Base-by-base conservation (phyloP, 2,797 vertebrate species). In the Diglossa cyanea region DNA sequence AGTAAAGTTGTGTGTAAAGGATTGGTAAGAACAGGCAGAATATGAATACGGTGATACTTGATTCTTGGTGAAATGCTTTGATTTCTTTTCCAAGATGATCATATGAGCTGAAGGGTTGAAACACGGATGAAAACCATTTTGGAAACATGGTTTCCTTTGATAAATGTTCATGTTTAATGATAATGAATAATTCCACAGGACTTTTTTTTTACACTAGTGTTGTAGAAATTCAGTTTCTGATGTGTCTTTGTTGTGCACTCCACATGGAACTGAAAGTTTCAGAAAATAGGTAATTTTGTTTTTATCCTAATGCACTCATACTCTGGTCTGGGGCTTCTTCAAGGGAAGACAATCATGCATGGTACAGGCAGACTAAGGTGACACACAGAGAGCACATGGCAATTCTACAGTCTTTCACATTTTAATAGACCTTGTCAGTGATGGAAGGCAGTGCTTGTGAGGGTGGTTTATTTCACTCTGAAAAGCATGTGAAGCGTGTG, bases 331-430 rank as follows among this genome's bases (percentile, higher is more conserved):
- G 13, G 28, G 3, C 37, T 19, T 66, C 28, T 87, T 8, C 39
- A 50, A 40, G 48, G 51, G 25, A 28, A 58, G 23, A 6, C 2
- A 92, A 60, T 17, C 13, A 26, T 5, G 9, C 2, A 1, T 15
- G 19, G 11, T 88, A n/a, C 13, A 42, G 21, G 10, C 39, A 93
- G 16, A 13, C 30, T 63, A 51, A 75, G 7, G 9, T 44, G 10
- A 25, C 60, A 18, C 0, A 1, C 23, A 14, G 57, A 61, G 21
- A 31, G 8, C 23, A 15, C 1, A 0, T 17, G 65, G 26, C 4
- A 23, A 4, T 92, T 70, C 16, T 50, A 0, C 14, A 35, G 20
- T n/a, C 23, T 26, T 47, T n/a, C 33, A 16, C 2, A 5, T 70
- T 76, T 70, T 70, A 8, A 33, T 82, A 58, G 75, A 65, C 21